Evolutionary conservation across 2,797 vertebrate genomes (phyloP).

Genomic region (Silurus lanzhouensis): DNA sequence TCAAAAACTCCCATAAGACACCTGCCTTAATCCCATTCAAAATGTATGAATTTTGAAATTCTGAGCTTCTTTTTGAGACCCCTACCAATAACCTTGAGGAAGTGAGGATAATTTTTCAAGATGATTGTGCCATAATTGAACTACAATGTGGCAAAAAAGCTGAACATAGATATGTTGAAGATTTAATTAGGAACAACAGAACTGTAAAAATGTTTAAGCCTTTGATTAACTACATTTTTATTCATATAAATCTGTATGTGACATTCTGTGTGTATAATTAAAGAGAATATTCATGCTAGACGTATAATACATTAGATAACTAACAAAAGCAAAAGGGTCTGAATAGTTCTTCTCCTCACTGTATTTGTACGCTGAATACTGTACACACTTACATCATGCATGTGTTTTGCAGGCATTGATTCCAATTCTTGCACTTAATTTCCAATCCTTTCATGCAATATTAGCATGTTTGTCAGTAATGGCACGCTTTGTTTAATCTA

Average conservation of each 20-base stretch:
- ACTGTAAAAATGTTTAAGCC: not conserved
- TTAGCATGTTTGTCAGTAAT: constrained; percentile 76
- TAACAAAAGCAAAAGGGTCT: not conserved
- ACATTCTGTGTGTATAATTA: not conserved
- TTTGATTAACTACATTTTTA: not conserved
- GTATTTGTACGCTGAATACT: constrained; percentile 16
- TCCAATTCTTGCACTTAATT: constrained; percentile 48
- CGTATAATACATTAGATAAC: not conserved
- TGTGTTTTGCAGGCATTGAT: not conserved
- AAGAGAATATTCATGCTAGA: not conserved
- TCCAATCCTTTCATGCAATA: constrained; percentile 65
- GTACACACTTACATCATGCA: constrained; percentile 29
- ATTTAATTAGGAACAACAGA: not conserved
- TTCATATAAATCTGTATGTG: not conserved
- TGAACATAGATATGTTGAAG: not conserved
- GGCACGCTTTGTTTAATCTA: constrained; percentile 73
- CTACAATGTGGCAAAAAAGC: not conserved
- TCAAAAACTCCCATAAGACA: not conserved
- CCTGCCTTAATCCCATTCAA: not conserved
- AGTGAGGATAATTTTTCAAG: not conserved
- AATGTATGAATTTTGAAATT: not conserved
- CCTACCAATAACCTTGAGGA: not conserved
- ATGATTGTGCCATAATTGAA: no score
- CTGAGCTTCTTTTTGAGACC: not conserved
- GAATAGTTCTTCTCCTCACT: not conserved